Evolutionary conservation across 2,888 invertebrate species (phyloP).

Genomic region (Amphipyra berbera): DNA sequence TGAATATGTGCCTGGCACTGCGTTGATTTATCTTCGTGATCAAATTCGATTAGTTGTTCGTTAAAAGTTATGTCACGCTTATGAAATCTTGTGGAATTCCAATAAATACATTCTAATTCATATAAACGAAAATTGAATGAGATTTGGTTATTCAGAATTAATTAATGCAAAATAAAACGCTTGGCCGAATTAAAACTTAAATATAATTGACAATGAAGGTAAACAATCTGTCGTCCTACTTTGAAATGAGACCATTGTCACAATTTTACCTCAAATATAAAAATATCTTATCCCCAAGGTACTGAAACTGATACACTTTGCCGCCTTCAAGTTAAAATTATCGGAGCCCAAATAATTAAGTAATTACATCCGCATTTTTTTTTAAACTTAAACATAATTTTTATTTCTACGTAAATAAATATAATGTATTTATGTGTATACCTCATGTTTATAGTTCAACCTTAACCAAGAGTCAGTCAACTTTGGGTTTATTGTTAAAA

Average conservation of each 20-base stretch:
- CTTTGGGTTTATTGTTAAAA: too few species aligned
- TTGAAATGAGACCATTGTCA: conserved; percentile 44
- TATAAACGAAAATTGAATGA: conserved; percentile 6
- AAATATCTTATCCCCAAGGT: conserved; percentile 16
- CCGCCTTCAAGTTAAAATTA: conserved; percentile 1
- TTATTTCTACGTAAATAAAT: too few species aligned
- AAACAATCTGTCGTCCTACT: conserved; percentile 23
- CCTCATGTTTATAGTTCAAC: too few species aligned
- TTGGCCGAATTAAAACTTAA: conserved; percentile 23
- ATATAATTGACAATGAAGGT: conserved; percentile 30
- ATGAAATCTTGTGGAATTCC: conserved; percentile 16
- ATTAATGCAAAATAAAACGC: neutral
- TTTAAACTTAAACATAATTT: too few species aligned
- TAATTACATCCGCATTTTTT: conserved; percentile 11
- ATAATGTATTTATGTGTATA: too few species aligned
- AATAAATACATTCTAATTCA: conserved; percentile 19
- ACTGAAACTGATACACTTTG: conserved; percentile 14
- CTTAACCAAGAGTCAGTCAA: too few species aligned
- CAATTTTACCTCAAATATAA: conserved; percentile 17
- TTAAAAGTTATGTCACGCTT: conserved; percentile 27
- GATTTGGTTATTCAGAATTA: neutral
- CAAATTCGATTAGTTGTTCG: conserved; percentile 8
- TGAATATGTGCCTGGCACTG: neutral
- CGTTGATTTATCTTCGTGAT: conserved; percentile 5
- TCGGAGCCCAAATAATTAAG: conserved; percentile 1